These are phyloP conservation scores for Brachionus sp. DNA, from an alignment of 1,140 invertebrate species.

Conservation along the genomic window DNA sequence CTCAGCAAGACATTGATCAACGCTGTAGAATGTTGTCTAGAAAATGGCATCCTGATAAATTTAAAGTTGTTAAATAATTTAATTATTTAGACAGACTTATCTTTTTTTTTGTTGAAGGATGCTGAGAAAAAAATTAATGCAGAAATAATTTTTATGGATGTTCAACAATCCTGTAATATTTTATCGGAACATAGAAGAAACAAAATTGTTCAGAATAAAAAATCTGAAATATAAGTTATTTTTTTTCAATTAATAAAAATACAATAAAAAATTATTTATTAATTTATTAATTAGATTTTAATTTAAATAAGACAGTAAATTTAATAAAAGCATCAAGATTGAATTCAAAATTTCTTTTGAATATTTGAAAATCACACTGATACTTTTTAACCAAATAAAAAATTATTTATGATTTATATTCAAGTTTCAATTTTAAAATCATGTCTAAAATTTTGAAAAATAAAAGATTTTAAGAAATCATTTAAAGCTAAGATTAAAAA, in stretches of 20 bases:
- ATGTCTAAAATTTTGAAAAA: no score
- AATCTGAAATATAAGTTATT: background rate
- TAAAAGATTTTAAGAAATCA: no score
- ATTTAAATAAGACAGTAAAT: no score
- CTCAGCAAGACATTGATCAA: constrained; percentile 77
- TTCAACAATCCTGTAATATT: constrained; percentile 84
- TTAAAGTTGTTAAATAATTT: constrained; percentile 62
- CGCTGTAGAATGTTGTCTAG: constrained; percentile 75
- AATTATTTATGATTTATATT: no score
- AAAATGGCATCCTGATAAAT: constrained; percentile 88
- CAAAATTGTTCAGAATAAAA: constrained; percentile 39
- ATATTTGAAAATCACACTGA: no score
- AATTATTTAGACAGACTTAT: background rate
- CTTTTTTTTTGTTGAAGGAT: constrained; percentile 43
- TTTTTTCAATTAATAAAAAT: background rate
- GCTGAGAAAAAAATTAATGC: constrained; percentile 64
- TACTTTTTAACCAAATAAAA: no score
- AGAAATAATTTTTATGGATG: constrained; percentile 83
- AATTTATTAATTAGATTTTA: no score
- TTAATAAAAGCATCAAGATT: no score
- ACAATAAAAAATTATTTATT: background rate
- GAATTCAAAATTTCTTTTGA: no score
- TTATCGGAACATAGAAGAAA: constrained; percentile 66
- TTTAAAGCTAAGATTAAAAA: no score
- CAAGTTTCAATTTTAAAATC: no score